phyloP scores from a whole-genome alignment of 2,797 vertebrate species.

The Hippopotamyrus pictus region DNA sequence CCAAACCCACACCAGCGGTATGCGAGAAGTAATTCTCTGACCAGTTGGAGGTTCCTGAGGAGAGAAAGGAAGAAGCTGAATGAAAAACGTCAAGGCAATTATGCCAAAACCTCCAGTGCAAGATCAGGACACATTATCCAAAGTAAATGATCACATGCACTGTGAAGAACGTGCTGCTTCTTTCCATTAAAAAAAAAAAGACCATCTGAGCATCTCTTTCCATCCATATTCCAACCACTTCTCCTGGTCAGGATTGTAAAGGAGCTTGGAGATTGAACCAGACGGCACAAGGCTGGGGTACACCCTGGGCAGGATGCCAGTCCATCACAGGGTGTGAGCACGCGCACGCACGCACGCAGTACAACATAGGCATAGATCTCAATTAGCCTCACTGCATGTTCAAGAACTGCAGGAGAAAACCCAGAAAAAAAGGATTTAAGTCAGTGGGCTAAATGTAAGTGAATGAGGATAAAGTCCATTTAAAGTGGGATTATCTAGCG shows the following conservation, averaged over 20 bases:
- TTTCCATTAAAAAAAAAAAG: not conserved
- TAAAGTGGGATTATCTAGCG: not conserved
- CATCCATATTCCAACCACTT: not conserved
- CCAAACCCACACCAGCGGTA: constrained; percentile 65
- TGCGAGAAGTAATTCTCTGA: constrained; percentile 67
- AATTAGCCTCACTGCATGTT: not conserved
- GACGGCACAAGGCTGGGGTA: not conserved
- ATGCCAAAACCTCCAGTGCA: not conserved
- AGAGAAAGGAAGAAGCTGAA: constrained; percentile 11
- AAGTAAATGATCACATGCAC: not conserved
- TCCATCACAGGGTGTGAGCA: not conserved
- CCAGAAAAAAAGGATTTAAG: not conserved
- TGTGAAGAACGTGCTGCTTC: not conserved
- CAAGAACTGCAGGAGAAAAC: not conserved
- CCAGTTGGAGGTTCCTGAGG: constrained; percentile 75
- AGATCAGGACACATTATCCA: not conserved
- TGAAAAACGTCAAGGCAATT: not conserved
- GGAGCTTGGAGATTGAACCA: not conserved
- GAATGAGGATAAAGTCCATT: not conserved
- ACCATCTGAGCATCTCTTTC: not conserved
- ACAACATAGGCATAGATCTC: not conserved
- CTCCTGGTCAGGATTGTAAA: not conserved
- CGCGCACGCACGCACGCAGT: no score
- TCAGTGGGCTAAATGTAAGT: not conserved
- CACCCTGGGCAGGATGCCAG: not conserved